These are phyloP conservation scores for Netelia melanura DNA, from an alignment of 2,888 invertebrate genomes.

Conservation along the genomic window DNA sequence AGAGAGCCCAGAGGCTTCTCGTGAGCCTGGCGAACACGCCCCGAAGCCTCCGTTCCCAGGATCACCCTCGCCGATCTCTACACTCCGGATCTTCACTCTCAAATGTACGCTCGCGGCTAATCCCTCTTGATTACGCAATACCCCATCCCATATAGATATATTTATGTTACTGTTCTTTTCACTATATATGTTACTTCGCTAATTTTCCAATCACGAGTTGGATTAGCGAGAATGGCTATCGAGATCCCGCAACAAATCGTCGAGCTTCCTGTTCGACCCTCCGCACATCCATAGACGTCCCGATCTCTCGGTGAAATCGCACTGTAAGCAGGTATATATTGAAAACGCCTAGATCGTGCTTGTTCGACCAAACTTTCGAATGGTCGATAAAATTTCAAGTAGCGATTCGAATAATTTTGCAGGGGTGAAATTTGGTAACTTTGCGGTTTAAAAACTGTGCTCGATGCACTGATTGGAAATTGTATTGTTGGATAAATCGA, in stretches of 20 bases:
- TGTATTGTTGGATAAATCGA: too few species aligned
- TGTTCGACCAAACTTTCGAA: not conserved
- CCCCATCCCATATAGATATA: not conserved
- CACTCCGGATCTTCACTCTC: conserved; percentile 50
- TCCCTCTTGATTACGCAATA: conserved; percentile 62
- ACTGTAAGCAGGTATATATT: not conserved
- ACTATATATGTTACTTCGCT: conserved; percentile 10
- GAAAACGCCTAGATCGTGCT: not conserved
- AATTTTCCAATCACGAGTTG: conserved; percentile 53
- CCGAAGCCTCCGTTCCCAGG: conserved; percentile 59
- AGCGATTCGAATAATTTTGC: not conserved
- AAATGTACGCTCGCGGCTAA: conserved; percentile 45
- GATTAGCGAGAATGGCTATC: conserved; percentile 20
- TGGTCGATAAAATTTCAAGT: not conserved
- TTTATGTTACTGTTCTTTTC: conserved; percentile 24
- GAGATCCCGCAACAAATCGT: conserved; percentile 14
- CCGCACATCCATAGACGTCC: conserved; percentile 5
- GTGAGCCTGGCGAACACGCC: conserved; percentile 62
- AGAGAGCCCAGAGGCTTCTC: conserved; percentile 51
- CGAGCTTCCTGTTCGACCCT: conserved; percentile 25
- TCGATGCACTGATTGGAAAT: too few species aligned
- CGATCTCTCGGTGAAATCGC: conserved; percentile 34
- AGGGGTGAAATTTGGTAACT: not conserved
- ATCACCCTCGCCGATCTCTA: conserved; percentile 64
- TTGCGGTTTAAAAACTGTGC: too few species aligned